Evolutionary conservation across 1,140 invertebrate species (phyloP), one percentile per base, ranked within the genome.

Genomic region (Drosophila punjabiensis): DNA sequence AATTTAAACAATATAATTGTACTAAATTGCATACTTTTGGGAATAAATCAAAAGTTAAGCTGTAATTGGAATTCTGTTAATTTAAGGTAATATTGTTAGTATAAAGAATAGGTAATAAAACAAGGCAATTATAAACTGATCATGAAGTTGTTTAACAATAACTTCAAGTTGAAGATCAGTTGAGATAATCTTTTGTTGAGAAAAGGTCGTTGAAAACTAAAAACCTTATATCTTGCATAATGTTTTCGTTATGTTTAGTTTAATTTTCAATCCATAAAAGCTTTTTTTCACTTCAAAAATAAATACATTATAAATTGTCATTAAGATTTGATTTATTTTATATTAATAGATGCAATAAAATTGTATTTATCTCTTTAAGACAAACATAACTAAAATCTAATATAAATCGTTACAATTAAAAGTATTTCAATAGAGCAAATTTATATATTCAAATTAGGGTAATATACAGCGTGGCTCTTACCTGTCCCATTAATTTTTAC

Each of bases 1-100:
- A 47, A 69, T 35, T 35, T 2, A 0, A 5, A 24, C 10, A 43
- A 18, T 1, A 18, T 18, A 47, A 63, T 48, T 68, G n/a, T 41
- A 41, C 37, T 28, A 14, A 30, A 16, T 43, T 43, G 65, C 59
- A 67, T 64, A 68, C 65, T 48, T 65, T 70, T 67, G 32, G 35
- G 37, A 39, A 43, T 35, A 45, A 45, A 53, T 20, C 48, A 70
- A 70, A 67, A 24, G 33, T 45, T 18, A 10, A n/a, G 28, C 24
- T 33, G 20, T 5, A 7, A n/a, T 16, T 16, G 13, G 0, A 20
- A 24, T 24, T 24, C 24, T n/a, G 2, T 16, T 16, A 30, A n/a
- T 10, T 9, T 30, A 10, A n/a, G 0, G 8, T 28, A 4, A 1
- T 1, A 1, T 28, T 28, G 1, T 8, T 32, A 18, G 5, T 1